Base-by-base conservation (phyloP, 1,140 invertebrate species). In the Lanistes nyassanus region DNA sequence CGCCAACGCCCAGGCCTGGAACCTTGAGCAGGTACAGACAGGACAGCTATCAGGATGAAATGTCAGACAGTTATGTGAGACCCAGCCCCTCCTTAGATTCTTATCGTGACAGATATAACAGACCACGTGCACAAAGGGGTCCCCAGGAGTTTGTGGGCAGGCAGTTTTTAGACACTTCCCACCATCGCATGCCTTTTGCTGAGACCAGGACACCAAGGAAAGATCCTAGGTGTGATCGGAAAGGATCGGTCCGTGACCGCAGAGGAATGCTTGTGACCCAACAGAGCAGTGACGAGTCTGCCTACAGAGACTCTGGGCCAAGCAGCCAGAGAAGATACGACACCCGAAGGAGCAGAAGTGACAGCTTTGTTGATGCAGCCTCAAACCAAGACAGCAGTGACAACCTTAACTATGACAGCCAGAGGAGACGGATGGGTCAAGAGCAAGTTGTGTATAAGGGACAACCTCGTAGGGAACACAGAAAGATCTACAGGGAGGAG, bases 21-120 rank as follows among this genome's bases (percentile, higher is more conserved):
- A 60, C 58, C 70, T 11, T 42, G 36, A 51, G 39, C 66, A 23
- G 19, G 21, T 53, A 72, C 70, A 55, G 70, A 42, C 70, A 60
- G n/a, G 70, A 72, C 55, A 72, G 70, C 37, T 72, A 72, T 37
- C 42, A 36, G 19, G 70, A 72, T 26, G 70, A 72, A 29, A 26
- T n/a, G 23, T 72, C 70, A 9, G 70, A 72, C 56, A 39, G 39
- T 26, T 60, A 56, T n/a, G 55, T 60, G 42, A 47, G 42, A 47
- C 42, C 1, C 42, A 47, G 0, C 42, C 19, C 42, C 2, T 47
- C 42, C 19, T 47, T 47, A 16, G 42, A 47, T 9, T 47, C 42
- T 16, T 47, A 47, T 16, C 42, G 19, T 47, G 9, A 47, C 5
- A 47, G 42, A 47, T 47, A 47, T 47, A 16, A 47, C 42, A 47